Percentiles rank a stretch among this genome's conserved stretches.
Conservation (phyloP, 2,888 invertebrate genomes). For the Toxonevra muliebris region DNA sequence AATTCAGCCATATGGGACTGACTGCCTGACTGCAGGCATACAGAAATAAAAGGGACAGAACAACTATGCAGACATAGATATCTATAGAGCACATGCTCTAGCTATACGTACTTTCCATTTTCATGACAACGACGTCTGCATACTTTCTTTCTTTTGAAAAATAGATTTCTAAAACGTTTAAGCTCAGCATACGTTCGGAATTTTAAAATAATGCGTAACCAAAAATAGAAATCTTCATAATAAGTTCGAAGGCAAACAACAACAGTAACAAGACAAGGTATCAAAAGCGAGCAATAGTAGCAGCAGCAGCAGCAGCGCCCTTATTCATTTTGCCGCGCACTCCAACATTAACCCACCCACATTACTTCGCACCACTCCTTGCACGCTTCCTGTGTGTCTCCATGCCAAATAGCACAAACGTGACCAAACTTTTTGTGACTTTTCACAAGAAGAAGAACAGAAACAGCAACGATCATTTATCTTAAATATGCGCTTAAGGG, state of each 20-base stretch:
- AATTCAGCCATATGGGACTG: neutral
- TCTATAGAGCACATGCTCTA: neutral
- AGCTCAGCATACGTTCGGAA: constrained; percentile 58
- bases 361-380: neutral
- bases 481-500: constrained; percentile 52
- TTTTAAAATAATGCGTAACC: constrained; percentile 50
- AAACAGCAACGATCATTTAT: constrained; percentile 57
- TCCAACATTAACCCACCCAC: constrained; percentile 25
- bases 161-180: constrained; percentile 65
- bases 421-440: constrained; percentile 62
- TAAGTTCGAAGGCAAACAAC: neutral
- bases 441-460: constrained; percentile 36
- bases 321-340: constrained; percentile 1
- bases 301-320: constrained; percentile 6
- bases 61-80: too few relatives aligned
- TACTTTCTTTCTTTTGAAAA: constrained; percentile 47
- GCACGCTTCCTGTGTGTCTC: constrained; percentile 25
- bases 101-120: neutral
- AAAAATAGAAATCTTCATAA: constrained; percentile 18
- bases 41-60: too few relatives aligned
- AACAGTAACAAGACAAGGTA: constrained; percentile 13
- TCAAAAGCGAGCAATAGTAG: constrained; percentile 25
- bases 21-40: too few relatives aligned
- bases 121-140: neutral
- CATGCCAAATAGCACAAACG: constrained; percentile 60